Base-by-base conservation (phyloP, 2,888 invertebrate species). In the Empis livida region DNA sequence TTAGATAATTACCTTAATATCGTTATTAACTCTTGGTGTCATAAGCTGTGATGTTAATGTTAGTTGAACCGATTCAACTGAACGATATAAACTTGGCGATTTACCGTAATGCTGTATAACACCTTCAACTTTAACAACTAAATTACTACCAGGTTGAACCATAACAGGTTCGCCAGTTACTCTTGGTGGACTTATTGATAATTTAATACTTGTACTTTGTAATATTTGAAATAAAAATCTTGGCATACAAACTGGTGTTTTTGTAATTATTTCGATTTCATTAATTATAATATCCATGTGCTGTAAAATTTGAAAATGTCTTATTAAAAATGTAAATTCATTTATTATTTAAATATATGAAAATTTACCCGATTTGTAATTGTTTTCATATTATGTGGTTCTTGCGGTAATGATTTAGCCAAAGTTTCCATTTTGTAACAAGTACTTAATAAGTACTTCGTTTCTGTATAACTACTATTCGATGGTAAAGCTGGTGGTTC, bases 111-210 rank as follows among this genome's bases (percentile, higher is more conserved):
- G 83, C 57, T 85, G 82, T 43, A 94, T 77, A 1, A 96, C 92
- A 1, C 95, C 95, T 69, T 95, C 95, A 3, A 95, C 87, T 72
- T 92, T 93, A 20, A 95, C 78, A 1, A 93, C 90, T 49, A 95
- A 75, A 55, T 90, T 85, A 55, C 90, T 86, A 46, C 87, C 85
- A 39, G 82, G 79, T 50, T 86, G 85, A 35, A 94, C 82, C 52
- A 84, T 76, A 43, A 93, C 84, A 42, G 86, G 86, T 56, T 95
- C 94, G 1, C 86, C 85, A 51, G 82, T 75, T 37, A 79, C 78
- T 44, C 84, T 70, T 0, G 88, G 87, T 1, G 90, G 89, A 32
- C 84, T 83, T 9, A 89, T 80, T 0, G 87, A 84, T 50, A 90
- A 67, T 71, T 87, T 88, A 2, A 89, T 81, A 55, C 79, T 79